Conservation (phyloP, 2,888 invertebrate genomes). For the Yponomeuta sedellus region DNA sequence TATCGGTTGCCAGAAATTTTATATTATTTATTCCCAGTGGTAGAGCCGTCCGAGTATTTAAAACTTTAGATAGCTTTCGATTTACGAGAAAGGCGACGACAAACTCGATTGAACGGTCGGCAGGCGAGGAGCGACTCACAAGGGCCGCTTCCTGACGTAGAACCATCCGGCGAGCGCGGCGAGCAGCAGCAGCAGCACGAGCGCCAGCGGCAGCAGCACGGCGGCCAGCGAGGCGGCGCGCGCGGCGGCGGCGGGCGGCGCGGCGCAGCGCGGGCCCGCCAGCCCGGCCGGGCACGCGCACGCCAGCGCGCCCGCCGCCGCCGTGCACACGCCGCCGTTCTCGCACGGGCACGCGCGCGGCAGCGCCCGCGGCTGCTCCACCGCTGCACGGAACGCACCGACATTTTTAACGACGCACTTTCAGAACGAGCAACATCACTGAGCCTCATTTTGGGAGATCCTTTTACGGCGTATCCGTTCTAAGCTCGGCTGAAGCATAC, state of each 20-base stretch:
- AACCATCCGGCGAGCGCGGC: constrained; percentile 87
- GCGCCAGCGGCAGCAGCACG: constrained; percentile 88
- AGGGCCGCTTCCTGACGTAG: constrained; percentile 87
- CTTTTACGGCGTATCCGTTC: no score
- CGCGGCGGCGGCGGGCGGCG: constrained; percentile 72
- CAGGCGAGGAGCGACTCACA: constrained; percentile 85
- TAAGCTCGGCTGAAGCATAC: no score
- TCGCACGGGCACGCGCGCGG: constrained; percentile 89
- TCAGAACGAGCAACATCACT: no score
- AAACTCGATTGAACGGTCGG: no score
- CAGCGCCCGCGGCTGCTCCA: constrained; percentile 83
- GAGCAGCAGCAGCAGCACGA: constrained; percentile 83
- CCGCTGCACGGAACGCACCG: constrained; percentile 57
- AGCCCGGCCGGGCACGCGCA: constrained; percentile 81
- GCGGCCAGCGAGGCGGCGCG: constrained; percentile 81
- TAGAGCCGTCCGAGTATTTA: no score
- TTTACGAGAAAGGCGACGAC: no score
- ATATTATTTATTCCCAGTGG: no score
- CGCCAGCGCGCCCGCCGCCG: constrained; percentile 61
- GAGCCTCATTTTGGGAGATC: no score
- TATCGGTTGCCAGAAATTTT: no score
- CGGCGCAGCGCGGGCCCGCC: constrained; percentile 84
- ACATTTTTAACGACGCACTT: no score
- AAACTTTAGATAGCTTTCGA: no score
- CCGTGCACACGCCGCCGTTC: constrained; percentile 88